phyloP scores from a whole-genome alignment of 2,797 vertebrate genomes.

The Helarctos malayanus region DNA sequence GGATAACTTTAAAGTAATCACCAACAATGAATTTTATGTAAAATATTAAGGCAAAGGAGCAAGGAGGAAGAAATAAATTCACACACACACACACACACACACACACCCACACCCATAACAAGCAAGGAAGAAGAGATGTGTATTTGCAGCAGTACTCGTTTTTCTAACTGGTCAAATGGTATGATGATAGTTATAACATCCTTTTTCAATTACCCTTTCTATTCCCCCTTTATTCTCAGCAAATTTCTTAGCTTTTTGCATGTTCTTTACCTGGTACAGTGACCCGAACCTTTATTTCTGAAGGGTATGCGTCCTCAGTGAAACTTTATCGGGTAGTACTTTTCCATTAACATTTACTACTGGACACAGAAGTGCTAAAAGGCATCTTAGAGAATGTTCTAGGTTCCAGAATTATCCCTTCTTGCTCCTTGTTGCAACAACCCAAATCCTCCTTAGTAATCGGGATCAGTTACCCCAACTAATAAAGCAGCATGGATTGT shows the following conservation, averaged over 20 bases:
- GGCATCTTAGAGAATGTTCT: background rate
- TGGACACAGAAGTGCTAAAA: conserved; percentile 15
- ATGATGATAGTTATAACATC: background rate
- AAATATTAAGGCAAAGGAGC: background rate
- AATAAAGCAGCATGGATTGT: background rate
- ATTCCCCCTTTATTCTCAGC: background rate
- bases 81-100: background rate
- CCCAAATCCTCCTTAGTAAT: background rate
- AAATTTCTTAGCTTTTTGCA: background rate
- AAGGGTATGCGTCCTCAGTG: background rate
- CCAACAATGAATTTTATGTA: background rate
- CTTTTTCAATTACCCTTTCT: background rate
- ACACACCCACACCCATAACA: background rate
- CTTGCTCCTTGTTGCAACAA: background rate
- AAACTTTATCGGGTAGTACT: background rate
- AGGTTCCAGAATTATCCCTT: background rate
- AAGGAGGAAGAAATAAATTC: background rate
- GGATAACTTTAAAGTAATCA: background rate
- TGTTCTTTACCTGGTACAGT: background rate
- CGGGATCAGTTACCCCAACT: background rate
- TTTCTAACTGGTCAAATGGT: conserved; percentile 14
- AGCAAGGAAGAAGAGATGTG: background rate
- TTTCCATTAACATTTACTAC: conserved; percentile 44
- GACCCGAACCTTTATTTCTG: conserved; percentile 28
- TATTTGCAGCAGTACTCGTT: background rate